Base-by-base conservation (phyloP, 2,797 vertebrate genomes). In the Bucorvus abyssinicus region DNA sequence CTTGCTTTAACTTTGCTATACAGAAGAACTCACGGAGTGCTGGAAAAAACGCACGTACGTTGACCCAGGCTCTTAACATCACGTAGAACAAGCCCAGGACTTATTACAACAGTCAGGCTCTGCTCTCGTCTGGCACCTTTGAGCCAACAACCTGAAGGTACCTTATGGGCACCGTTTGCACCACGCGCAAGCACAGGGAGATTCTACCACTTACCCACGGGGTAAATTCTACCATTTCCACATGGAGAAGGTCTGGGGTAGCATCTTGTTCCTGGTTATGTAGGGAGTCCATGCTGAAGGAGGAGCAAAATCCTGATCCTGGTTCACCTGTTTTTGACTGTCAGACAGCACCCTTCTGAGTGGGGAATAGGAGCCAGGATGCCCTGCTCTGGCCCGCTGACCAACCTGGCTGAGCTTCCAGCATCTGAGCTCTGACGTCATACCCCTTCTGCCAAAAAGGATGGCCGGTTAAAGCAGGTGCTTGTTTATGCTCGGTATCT, bases 1-100 rank as follows among this genome's bases (percentile, higher is more conserved):
- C 89, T 94, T 77, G 68, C 95, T 95, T 94, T 96, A 95, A 91
- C 84, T 97, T 96, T 93, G 86, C 91, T 78, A 13, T 92, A 56
- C 82, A 71, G 87, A 91, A 82, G 68, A 92, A 87, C 79, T 90
- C 78, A 6, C 29, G 71, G 84, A 89, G 89, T 69, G 80, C 69
- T 90, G 86, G 85, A 69, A 85, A 61, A 89, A 94, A 95, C 23
- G 88, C 76, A 83, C 7, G 0, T 74, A 21, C 9, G 0, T 74
- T 79, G 84, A 85, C 92, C 50, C 14, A 77, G 78, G 61, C 81
- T 76, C 61, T 64, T 75, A 91, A 64, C 8, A 12, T 7, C 3
- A 2, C 26, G 32, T 68, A 34, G 67, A 77, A 56, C 57, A 61
- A 89, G 40, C 26, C 44, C 29, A 55, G 92, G 63, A n/a, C 2